Evolutionary conservation across 2,888 invertebrate species (phyloP).

Genomic region (Heliconius hortense): DNA sequence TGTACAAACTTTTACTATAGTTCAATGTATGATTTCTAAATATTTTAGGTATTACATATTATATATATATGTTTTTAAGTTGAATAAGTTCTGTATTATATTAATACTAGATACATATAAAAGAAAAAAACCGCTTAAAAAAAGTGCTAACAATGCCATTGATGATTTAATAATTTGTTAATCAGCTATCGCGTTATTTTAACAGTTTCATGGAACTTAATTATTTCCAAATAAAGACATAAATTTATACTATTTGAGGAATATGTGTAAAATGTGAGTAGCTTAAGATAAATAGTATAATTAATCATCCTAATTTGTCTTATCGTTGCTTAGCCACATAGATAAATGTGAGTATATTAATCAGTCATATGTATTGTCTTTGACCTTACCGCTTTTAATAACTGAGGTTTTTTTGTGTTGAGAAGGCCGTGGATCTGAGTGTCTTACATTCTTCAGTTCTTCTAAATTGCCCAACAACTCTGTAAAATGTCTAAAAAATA

Average conservation of each 20-base stretch:
- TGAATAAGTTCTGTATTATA: neutral
- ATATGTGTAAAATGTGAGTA: neutral
- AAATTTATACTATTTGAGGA: neutral
- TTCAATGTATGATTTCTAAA: no score
- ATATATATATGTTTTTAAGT: neutral
- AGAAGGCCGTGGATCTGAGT: slow-evolving; percentile 64
- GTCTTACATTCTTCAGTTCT: slow-evolving; percentile 78
- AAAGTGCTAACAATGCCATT: neutral
- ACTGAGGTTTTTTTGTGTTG: slow-evolving; percentile 66
- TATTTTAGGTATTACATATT: no score
- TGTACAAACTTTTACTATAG: no score
- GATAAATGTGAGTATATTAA: slow-evolving; percentile 5
- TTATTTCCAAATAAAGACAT: neutral
- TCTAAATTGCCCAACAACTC: slow-evolving; percentile 91
- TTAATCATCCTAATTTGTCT: slow-evolving; percentile 1
- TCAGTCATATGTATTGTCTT: slow-evolving; percentile 27
- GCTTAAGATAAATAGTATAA: neutral
- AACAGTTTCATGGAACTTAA: neutral
- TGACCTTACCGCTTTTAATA: slow-evolving; percentile 66
- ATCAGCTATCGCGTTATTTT: neutral
- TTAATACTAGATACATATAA: no score
- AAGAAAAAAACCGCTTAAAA: neutral
- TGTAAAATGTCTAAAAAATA: slow-evolving; percentile 85
- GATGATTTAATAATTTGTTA: neutral
- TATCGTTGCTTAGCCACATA: slow-evolving; percentile 13